phyloP scores from a whole-genome alignment of 2,797 vertebrate species.

The Geotrypetes seraphini region DNA sequence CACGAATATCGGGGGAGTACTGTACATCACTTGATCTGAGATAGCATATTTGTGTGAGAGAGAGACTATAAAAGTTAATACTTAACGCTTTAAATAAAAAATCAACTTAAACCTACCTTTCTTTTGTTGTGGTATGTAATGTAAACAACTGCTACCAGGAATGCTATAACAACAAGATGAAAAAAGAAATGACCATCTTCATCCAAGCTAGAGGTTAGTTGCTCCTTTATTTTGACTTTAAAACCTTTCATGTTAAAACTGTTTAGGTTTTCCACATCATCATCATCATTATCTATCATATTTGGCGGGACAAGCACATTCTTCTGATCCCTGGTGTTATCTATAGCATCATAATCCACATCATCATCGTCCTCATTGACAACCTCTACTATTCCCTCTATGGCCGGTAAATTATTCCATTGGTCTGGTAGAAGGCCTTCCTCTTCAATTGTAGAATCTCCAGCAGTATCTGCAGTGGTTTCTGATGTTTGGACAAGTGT shows the following conservation, averaged over 20 bases:
- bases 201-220: conserved; percentile 49
- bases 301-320: too few relatives aligned
- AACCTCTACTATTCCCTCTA: conserved; percentile 32
- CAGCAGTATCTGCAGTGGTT: conserved; percentile 32
- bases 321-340: conserved; percentile 1
- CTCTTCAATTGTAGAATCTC: conserved; percentile 43
- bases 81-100: too few relatives aligned
- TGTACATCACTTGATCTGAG: too few relatives aligned
- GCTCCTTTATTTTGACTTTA: conserved; percentile 31
- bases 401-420: conserved; percentile 31
- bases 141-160: conserved; percentile 81
- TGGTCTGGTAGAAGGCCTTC: conserved; percentile 35
- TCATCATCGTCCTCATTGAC: conserved; percentile 28
- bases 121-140: conserved; percentile 95
- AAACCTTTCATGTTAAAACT: conserved; percentile 35
- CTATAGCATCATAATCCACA: too few relatives aligned
- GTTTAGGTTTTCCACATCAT: conserved; percentile 26
- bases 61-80: too few relatives aligned
- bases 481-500: conserved; percentile 13
- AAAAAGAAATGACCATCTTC: conserved; percentile 91
- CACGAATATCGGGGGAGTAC: too few relatives aligned
- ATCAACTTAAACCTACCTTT: conserved; percentile 62
- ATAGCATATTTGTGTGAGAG: too few relatives aligned
- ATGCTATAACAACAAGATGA: conserved; percentile 79
- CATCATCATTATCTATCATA: conserved; percentile 8